phyloP scores from a whole-genome alignment of 2,113 vertebrate genomes.

The Sprattus sprattus region DNA sequence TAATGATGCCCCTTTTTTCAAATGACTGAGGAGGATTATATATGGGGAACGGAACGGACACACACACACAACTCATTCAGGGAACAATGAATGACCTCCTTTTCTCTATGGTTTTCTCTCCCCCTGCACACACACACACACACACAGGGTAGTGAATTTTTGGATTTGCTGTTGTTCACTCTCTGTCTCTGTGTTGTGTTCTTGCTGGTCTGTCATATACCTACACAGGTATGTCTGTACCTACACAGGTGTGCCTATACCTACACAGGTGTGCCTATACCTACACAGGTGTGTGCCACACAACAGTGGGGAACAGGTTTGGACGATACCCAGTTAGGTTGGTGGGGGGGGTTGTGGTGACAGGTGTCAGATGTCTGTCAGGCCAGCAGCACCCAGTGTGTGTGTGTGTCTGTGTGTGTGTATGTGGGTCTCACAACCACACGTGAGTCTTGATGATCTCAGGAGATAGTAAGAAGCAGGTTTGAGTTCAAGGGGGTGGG shows the following conservation, averaged over 20 bases:
- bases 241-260: too few relatives aligned
- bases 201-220: too few relatives aligned
- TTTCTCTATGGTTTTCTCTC: neutral
- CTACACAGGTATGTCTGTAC: too few relatives aligned
- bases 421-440: too few relatives aligned
- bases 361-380: too few relatives aligned
- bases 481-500: neutral
- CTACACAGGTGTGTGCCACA: too few relatives aligned
- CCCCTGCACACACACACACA: neutral
- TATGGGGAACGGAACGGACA: conserved; percentile 37
- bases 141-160: neutral
- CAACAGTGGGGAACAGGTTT: too few relatives aligned
- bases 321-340: neutral
- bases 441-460: neutral
- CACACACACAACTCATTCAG: conserved; percentile 21
- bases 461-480: neutral
- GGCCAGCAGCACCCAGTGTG: neutral
- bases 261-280: too few relatives aligned
- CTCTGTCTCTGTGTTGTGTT: too few relatives aligned
- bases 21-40: conserved; percentile 53
- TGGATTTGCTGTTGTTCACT: conserved; percentile 18
- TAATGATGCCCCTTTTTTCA: conserved; percentile 22
- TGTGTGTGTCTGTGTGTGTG: too few relatives aligned
- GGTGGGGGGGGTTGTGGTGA: too few relatives aligned
- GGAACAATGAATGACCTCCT: conserved; percentile 6